Evolutionary conservation across 64 coral and sea anemone genomes (phyloP).

Genomic region (Montipora capricornis): DNA sequence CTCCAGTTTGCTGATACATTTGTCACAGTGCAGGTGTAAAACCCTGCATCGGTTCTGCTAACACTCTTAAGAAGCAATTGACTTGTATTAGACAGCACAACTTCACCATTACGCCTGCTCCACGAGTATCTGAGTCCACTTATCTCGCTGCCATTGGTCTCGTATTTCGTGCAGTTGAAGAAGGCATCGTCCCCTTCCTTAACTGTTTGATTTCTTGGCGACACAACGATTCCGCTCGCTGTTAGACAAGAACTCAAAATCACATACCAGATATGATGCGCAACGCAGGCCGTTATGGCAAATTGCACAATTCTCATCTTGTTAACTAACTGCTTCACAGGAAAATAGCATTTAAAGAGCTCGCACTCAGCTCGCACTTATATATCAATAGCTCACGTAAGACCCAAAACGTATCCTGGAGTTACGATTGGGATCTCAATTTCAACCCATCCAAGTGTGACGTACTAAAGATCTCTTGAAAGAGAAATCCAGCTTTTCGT

Average conservation of each 20-base stretch:
- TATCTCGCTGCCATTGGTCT: not conserved
- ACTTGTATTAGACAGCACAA: not conserved
- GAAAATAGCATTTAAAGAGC: not conserved
- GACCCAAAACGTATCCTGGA: too few relatives aligned
- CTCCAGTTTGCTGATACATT: not conserved
- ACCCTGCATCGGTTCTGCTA: not conserved
- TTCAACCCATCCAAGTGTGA: too few relatives aligned
- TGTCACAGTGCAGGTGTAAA: slow-evolving; percentile 46
- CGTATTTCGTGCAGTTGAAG: not conserved
- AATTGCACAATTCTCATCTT: not conserved
- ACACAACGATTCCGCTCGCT: not conserved
- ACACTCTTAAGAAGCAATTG: not conserved
- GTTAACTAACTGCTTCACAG: not conserved
- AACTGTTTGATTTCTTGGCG: not conserved
- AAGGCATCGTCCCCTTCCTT: not conserved
- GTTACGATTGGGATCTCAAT: too few relatives aligned
- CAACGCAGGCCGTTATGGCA: not conserved
- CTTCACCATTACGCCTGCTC: not conserved
- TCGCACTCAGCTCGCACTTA: not conserved
- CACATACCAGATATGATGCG: not conserved
- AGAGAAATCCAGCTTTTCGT: too few relatives aligned
- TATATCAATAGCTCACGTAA: too few relatives aligned
- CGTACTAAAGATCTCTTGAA: too few relatives aligned
- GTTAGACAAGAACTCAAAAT: not conserved
- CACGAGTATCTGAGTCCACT: not conserved